Percentiles rank a stretch among this genome's conserved stretches.
Conservation (phyloP, 2,888 invertebrate genomes). For the Euproctis similis region DNA sequence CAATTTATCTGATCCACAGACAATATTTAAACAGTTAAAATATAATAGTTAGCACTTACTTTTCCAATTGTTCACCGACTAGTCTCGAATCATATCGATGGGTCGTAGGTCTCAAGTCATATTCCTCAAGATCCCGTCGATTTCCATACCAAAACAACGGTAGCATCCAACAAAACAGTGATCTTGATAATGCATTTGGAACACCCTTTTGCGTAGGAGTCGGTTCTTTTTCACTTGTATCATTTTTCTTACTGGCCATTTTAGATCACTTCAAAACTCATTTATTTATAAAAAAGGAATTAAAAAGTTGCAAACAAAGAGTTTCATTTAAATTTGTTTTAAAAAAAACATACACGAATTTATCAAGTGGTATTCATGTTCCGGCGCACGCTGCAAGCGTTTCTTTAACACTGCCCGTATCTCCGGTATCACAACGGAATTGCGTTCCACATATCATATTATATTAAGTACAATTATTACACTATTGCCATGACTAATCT, state of each 20-base stretch:
- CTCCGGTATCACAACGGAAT: constrained; percentile 5
- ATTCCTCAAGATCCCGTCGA: constrained; percentile 80
- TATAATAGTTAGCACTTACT: constrained; percentile 54
- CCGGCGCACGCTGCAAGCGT: constrained; percentile 17
- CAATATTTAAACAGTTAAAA: too few species aligned
- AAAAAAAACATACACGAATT: neutral
- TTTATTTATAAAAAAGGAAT: neutral
- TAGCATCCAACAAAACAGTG: constrained; percentile 84
- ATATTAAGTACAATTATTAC: too few species aligned
- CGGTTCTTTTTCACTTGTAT: constrained; percentile 16
- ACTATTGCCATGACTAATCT: constrained; percentile 11
- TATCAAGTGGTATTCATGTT: constrained; percentile 1
- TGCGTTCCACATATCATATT: constrained; percentile 15
- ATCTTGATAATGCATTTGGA: constrained; percentile 72
- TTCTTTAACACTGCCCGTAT: constrained; percentile 15
- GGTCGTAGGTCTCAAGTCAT: constrained; percentile 84
- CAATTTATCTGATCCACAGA: too few species aligned
- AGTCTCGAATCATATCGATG: constrained; percentile 79
- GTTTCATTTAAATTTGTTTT: neutral
- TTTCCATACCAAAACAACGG: constrained; percentile 85
- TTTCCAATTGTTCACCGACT: constrained; percentile 81
- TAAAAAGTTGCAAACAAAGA: neutral
- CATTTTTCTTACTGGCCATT: constrained; percentile 26
- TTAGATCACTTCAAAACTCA: constrained; percentile 8
- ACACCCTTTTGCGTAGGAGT: constrained; percentile 29